Evolutionary conservation across 2,113 vertebrate species (phyloP).

Genomic region (Paracanthobrama guichenoti): DNA sequence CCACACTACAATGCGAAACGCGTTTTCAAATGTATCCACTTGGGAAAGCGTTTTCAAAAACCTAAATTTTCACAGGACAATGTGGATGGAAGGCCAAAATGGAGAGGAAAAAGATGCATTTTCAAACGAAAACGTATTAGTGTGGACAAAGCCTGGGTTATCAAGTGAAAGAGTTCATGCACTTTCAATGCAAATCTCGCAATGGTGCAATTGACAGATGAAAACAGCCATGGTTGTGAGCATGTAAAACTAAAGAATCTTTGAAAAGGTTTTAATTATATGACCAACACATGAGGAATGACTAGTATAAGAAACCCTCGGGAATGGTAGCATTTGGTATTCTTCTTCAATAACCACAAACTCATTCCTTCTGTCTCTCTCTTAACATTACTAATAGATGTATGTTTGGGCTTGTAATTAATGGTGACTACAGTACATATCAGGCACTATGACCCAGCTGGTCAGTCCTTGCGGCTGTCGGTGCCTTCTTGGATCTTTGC

Average conservation of each 20-base stretch:
- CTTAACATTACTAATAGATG: neutral
- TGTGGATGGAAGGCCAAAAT: too few species aligned
- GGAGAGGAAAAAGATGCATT: too few species aligned
- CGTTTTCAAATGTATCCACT: too few species aligned
- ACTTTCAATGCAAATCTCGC: neutral
- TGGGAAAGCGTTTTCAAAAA: too few species aligned
- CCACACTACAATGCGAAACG: too few species aligned
- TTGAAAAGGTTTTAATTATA: neutral
- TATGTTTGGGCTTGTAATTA: too few species aligned
- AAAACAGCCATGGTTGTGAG: too few species aligned
- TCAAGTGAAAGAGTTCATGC: too few species aligned
- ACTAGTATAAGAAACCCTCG: neutral
- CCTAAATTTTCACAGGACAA: too few species aligned
- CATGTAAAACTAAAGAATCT: neutral
- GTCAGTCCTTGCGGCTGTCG: slow-evolving; percentile 17
- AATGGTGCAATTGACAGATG: too few species aligned
- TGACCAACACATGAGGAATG: neutral
- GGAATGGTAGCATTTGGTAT: neutral
- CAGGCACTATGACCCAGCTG: slow-evolving; percentile 58
- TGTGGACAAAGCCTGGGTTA: too few species aligned
- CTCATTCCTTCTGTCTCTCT: neutral
- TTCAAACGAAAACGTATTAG: too few species aligned
- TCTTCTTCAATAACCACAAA: neutral
- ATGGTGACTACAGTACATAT: neutral
- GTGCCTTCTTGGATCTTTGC: slow-evolving; percentile 49